Percentiles rank a stretch among this genome's conserved stretches.
These are phyloP conservation scores for Aramus guarauna DNA, from an alignment of 2,113 vertebrate species.

Conservation along the genomic window DNA sequence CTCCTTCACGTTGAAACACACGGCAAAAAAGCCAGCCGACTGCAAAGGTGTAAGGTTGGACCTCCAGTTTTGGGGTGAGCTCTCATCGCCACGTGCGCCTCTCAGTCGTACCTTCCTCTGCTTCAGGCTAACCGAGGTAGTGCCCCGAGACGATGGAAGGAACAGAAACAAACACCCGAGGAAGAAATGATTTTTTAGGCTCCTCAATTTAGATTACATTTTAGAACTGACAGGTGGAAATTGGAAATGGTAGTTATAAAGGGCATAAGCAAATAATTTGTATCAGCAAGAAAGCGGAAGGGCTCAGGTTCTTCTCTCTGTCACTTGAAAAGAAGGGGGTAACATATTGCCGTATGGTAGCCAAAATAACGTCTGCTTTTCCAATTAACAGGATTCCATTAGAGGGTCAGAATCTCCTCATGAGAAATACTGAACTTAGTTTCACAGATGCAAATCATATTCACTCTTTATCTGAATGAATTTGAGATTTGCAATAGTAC, in stretches of 20 bases:
- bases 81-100: no score
- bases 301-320: not conserved
- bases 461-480: not conserved
- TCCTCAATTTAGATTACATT: not conserved
- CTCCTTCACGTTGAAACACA: not conserved
- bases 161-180: not conserved
- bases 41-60: not conserved
- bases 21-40: not conserved
- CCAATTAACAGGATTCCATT: not conserved
- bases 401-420: not conserved
- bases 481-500: not conserved
- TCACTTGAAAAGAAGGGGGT: not conserved
- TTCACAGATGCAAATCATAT: not conserved
- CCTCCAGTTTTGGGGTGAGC: not conserved
- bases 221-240: not conserved
- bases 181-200: not conserved
- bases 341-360: not conserved
- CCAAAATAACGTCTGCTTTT: not conserved
- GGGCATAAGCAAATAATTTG: not conserved
- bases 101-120: not conserved
- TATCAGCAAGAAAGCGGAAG: not conserved
- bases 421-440: not conserved
- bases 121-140: not conserved
- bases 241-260: not conserved
- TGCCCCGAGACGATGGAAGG: accelerated